Evolutionary conservation across 1,140 invertebrate genomes (phyloP), one percentile per base, ranked within the genome.

Genomic region (Drosophila cardini): DNA sequence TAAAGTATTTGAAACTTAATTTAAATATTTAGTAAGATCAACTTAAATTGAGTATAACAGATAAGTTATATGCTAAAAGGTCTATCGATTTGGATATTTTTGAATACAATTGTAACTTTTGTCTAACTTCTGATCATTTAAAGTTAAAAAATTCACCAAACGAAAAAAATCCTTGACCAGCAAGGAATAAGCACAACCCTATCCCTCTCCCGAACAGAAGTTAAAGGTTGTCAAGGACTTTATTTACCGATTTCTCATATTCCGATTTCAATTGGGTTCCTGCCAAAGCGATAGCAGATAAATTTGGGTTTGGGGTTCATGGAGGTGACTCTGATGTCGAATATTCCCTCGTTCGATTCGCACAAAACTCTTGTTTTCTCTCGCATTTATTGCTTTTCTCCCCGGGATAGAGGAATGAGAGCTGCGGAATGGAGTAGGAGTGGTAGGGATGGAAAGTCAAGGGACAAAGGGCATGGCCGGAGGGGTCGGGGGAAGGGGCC

Each of bases 371-470:
- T 58, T 74, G 68, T 70, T 73, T 69, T 36, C 70, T 76, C 68
- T 69, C 55, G 64, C 67, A 76, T 84, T 80, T 80, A 85, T 84
- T 84, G 81, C 72, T 76, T 76, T 75, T 63, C n/a, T 18, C 21
- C 48, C 26, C 43, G 26, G 45, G 16, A 45, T 26, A 15, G 30
- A 7, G 15, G 8, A 13, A 55, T 30, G 16, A 16, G 32, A 8
- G 45, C 45, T 1, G 34, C 16, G 16, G 52, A 9, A 1, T 4
- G 15, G 7, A 15, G 13, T 8, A 8, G 13, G 26, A 15, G n/a
- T 40, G 8, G 15, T 3, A 8, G 8, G 15, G 8, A 8, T 43
- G 56, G 18, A 2, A 21, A 30, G 10, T 15, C 36, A 21, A 13
- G 55, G 9, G 15, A 53, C 21, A 11, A 36, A 52, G 15, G 48